phyloP scores from a whole-genome alignment of 2,113 vertebrate genomes.

The Scartelaos histophorus region DNA sequence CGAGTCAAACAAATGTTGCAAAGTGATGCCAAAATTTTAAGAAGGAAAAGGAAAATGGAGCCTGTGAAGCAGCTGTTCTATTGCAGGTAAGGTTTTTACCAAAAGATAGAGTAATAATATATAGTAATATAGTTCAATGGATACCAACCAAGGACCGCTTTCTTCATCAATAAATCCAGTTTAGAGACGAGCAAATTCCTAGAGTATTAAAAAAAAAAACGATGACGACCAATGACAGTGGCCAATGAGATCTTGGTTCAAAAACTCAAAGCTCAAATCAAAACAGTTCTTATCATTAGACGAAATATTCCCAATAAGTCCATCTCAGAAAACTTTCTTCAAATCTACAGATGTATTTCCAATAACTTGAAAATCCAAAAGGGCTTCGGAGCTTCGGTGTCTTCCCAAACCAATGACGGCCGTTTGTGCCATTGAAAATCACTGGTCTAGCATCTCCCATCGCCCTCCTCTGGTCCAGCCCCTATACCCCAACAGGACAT shows the following conservation, averaged over 20 bases:
- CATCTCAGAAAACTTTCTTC: neutral
- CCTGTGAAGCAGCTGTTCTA: too few species aligned
- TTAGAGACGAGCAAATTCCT: neutral
- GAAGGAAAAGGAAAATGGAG: too few species aligned
- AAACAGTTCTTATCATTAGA: neutral
- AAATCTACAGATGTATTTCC: neutral
- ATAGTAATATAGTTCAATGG: too few species aligned
- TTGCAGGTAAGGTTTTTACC: too few species aligned
- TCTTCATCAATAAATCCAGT: conserved; percentile 12
- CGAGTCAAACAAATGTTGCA: too few species aligned
- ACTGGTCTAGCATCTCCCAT: conserved; percentile 24
- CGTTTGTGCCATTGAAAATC: conserved; percentile 45
- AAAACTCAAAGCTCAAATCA: neutral
- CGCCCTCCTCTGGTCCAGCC: conserved; percentile 73
- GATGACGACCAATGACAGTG: neutral
- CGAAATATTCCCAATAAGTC: neutral
- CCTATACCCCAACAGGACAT: conserved; percentile 88
- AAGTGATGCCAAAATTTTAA: too few species aligned
- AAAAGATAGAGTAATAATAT: too few species aligned
- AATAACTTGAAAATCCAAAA: neutral
- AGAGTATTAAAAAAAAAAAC: neutral
- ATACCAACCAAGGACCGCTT: conserved; percentile 3
- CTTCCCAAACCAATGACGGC: conserved; percentile 23
- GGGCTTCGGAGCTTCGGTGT: conserved; percentile 18
- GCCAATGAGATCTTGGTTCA: neutral